Evolutionary conservation across 2,888 invertebrate species (phyloP).

Genomic region (Steinernema scapterisci): DNA sequence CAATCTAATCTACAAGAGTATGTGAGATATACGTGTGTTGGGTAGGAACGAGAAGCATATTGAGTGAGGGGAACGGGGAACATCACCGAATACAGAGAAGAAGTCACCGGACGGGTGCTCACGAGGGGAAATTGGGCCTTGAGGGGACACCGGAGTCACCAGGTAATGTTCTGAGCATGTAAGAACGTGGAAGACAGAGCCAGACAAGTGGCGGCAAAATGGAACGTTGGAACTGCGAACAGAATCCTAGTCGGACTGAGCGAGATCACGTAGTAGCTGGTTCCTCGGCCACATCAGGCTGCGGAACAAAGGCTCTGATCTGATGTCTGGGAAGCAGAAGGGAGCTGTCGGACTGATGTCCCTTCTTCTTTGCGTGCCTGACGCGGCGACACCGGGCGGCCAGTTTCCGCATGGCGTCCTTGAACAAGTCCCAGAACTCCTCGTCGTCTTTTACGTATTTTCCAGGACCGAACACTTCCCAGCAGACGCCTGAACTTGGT

Average conservation of each 20-base stretch:
- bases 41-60: not conserved
- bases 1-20: constrained; percentile 7
- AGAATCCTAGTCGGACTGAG: not conserved
- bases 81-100: constrained; percentile 19
- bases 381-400: constrained; percentile 65
- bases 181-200: not conserved
- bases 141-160: constrained; percentile 15
- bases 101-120: constrained; percentile 15
- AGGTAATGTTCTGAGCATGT: constrained; percentile 25
- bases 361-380: constrained; percentile 63
- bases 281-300: not conserved
- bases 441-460: constrained; percentile 58
- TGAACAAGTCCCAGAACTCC: constrained; percentile 66
- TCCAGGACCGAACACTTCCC: constrained; percentile 51
- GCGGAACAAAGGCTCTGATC: not conserved
- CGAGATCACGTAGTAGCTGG: constrained; percentile 8
- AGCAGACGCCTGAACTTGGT: constrained; percentile 64
- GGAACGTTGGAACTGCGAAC: not conserved
- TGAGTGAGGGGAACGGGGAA: not conserved
- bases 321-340: not conserved
- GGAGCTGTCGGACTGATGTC: constrained; percentile 25
- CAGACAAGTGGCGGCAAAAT: constrained; percentile 4
- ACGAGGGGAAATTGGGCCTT: too few species aligned
- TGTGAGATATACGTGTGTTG: too few species aligned
- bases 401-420: constrained; percentile 66